Conservation (phyloP, 37 sponge, comb jelly and placozoan genomes). For the Cliona cf. orientalis region DNA sequence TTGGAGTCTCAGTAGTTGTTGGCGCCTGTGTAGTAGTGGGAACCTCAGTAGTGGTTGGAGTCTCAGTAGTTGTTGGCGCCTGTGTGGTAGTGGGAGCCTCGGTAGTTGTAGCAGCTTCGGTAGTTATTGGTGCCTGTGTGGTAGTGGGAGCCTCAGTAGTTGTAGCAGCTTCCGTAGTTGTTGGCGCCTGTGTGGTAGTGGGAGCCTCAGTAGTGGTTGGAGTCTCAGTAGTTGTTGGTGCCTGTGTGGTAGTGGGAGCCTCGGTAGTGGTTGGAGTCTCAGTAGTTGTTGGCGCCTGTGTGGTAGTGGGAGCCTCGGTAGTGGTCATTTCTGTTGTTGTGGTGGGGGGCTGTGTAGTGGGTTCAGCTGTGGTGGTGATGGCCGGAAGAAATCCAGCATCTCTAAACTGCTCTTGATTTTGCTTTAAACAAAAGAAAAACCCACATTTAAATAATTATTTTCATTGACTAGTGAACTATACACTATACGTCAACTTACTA, state of each 20-base stretch:
- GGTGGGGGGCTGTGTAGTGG: not conserved
- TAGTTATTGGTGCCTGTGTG: not conserved
- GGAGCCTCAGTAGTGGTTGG: not conserved
- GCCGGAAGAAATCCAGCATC: conserved; percentile 1
- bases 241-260: not conserved
- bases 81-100: not conserved
- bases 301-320: not conserved
- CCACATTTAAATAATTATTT: not conserved
- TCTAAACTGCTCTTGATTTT: not conserved
- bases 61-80: not conserved
- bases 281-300: not conserved
- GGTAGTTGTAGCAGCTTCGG: not conserved
- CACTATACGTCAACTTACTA: too few relatives aligned
- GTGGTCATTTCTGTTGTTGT: not conserved
- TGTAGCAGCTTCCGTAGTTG: not conserved
- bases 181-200: not conserved
- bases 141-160: not conserved
- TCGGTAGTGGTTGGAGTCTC: not conserved
- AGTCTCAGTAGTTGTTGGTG: not conserved
- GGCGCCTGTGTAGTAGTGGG: too few relatives aligned
- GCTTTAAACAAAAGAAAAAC: not conserved
- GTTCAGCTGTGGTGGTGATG: not conserved
- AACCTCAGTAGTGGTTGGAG: not conserved
- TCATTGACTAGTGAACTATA: not conserved
- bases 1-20: not conserved